A percentile compares a stretch with the other conserved stretches of the same genome.
Evolutionary conservation across 2,888 invertebrate genomes (phyloP).

Genomic region (Therioaphis trifolii): DNA sequence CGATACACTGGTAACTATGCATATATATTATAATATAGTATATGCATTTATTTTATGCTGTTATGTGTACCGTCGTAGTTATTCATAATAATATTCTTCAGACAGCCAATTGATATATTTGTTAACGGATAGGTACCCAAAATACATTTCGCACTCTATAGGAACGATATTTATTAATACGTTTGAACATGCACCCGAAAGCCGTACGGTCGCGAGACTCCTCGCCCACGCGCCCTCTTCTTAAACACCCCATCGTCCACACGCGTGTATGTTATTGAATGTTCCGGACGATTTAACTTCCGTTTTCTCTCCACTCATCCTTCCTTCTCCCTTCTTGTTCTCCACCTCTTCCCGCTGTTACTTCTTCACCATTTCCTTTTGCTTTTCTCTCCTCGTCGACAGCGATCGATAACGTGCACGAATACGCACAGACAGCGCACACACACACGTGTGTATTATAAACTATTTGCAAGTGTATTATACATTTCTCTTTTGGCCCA

Average conservation of each 20-base stretch:
- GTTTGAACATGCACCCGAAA: neutral
- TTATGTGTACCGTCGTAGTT: no score
- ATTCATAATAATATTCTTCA: no score
- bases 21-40: no score
- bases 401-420: neutral
- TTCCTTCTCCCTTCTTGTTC: neutral
- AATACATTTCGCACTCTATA: no score
- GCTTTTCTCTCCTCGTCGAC: neutral
- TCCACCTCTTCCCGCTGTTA: neutral
- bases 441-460: neutral
- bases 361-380: no score
- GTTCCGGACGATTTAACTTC: constrained; percentile 7
- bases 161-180: no score
- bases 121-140: no score
- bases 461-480: no score
- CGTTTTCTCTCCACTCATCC: neutral
- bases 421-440: neutral
- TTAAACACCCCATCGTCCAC: neutral
- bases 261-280: neutral
- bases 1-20: no score
- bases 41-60: no score
- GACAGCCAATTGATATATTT: no score
- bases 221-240: neutral
- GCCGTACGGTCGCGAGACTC: neutral
- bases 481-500: no score